Conservation (phyloP, 2,888 invertebrate genomes). For the Hypomecis punctinalis region DNA sequence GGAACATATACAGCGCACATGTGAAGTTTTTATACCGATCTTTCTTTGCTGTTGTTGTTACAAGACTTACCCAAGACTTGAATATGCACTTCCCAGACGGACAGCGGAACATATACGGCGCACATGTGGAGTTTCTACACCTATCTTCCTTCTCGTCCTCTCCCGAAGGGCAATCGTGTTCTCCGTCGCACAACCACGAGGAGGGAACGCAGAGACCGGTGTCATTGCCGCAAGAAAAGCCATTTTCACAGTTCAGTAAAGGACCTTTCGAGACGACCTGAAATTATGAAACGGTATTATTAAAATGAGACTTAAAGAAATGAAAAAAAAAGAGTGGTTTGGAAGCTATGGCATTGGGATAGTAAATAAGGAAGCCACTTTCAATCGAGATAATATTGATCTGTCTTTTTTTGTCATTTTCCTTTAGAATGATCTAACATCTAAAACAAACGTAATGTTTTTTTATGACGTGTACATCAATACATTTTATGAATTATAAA, state of each 20-base stretch:
- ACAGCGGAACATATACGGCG: slow-evolving; percentile 90
- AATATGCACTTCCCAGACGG: slow-evolving; percentile 83
- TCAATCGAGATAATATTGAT: too few relatives aligned
- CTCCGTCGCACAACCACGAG: slow-evolving; percentile 92
- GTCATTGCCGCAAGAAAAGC: slow-evolving; percentile 69
- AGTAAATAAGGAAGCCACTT: too few relatives aligned
- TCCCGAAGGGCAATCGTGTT: slow-evolving; percentile 90
- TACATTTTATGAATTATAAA: too few relatives aligned
- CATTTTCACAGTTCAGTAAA: slow-evolving; percentile 60
- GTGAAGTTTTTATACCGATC: slow-evolving; percentile 86
- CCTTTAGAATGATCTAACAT: too few relatives aligned
- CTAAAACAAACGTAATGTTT: too few relatives aligned
- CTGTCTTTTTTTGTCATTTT: too few relatives aligned
- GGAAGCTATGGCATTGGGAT: not conserved
- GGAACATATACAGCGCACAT: slow-evolving; percentile 90
- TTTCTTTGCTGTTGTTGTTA: too few relatives aligned
- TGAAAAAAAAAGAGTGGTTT: not conserved
- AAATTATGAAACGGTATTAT: not conserved
- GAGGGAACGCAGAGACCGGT: slow-evolving; percentile 88
- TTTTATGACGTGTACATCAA: too few relatives aligned
- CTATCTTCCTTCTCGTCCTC: slow-evolving; percentile 88
- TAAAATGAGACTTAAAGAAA: not conserved
- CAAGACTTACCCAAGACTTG: slow-evolving; percentile 85
- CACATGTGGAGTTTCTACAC: slow-evolving; percentile 88
- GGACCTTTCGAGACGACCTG: slow-evolving; percentile 58